Base-by-base conservation (phyloP, 30 jellyfish, hydroid and myxozoan genomes). In the Hydra vulgaris region DNA sequence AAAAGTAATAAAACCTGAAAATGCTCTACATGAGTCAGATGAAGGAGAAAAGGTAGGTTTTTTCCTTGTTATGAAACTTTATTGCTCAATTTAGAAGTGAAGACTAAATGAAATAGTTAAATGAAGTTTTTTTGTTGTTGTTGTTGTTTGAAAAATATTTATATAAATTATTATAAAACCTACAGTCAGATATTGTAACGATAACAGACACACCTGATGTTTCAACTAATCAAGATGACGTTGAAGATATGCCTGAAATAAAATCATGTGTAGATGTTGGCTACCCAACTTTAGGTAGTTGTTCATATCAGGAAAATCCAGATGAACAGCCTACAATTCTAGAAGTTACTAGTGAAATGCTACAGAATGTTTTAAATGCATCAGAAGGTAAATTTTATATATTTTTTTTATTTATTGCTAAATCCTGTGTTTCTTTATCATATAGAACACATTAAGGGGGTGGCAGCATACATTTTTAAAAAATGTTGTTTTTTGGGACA, bases 1-100 rank as follows among this genome's bases (percentile, higher is more conserved):
- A 23, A 78, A 78, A 23, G 54, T 78, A 54, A 78, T 78, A 76
- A 78, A 78, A 23, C 85, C 61, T 40, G 61, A 40, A 40, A 40
- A 40, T 40, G 61, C 61, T n/a, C n/a, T n/a, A n/a, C n/a, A n/a
- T 40, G 61, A 40, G 12, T 40, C 61, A 40, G 61, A 40, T 40
- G 61, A 40, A 40, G 61, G 61, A 3, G 61, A 40, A 40, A 40
- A 40, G 12, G 61, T 40, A 40, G 12, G 61, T 3, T n/a, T n/a
- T n/a, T n/a, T n/a, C n/a, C n/a, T n/a, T n/a, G n/a, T n/a, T n/a
- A n/a, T n/a, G n/a, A n/a, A n/a, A n/a, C n/a, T n/a, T n/a, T n/a
- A n/a, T n/a, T n/a, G n/a, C n/a, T 40, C 61, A 40, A 40, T 40
- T 40, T 40, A 40, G 61, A 12, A 3, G 61, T n/a, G n/a, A n/a